These are phyloP conservation scores for Vulpes vulpes DNA, from an alignment of 2,113 vertebrate species.

Conservation along the genomic window DNA sequence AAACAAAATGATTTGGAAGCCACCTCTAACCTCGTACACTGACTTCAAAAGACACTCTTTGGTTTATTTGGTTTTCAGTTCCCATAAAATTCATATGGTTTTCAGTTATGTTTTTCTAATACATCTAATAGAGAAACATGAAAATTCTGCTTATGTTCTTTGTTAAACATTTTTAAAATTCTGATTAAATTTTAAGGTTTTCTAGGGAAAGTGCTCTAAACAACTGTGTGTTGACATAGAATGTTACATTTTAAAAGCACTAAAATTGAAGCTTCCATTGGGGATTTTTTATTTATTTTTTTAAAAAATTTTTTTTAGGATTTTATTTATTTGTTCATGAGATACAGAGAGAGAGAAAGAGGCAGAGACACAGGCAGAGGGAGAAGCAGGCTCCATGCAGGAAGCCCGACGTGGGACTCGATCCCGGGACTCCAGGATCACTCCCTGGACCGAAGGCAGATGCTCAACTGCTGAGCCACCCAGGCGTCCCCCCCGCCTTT, in stretches of 20 bases:
- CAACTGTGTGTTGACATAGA: neutral
- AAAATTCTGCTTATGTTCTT: neutral
- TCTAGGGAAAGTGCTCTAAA: neutral
- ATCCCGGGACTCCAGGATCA: no score
- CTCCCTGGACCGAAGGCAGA: no score
- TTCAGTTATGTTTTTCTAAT: neutral
- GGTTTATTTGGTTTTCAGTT: neutral
- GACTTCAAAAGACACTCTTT: neutral
- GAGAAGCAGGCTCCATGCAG: no score
- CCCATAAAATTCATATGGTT: neutral
- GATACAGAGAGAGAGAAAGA: no score
- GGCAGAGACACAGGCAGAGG: no score
- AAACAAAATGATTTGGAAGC: neutral
- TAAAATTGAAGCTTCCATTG: neutral
- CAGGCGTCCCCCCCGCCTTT: no score
- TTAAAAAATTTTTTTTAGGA: no score
- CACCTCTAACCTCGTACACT: neutral
- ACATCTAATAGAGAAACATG: neutral
- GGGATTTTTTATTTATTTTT: neutral
- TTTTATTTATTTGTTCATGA: no score
- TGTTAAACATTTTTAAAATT: neutral
- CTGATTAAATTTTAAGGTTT: neutral
- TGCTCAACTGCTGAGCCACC: no score
- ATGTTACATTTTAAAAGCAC: neutral
- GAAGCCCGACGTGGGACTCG: no score